Percentiles rank a stretch among this genome's conserved stretches.
Evolutionary conservation across 2,888 invertebrate genomes (phyloP).

Genomic region (Phyllotreta striolata): DNA sequence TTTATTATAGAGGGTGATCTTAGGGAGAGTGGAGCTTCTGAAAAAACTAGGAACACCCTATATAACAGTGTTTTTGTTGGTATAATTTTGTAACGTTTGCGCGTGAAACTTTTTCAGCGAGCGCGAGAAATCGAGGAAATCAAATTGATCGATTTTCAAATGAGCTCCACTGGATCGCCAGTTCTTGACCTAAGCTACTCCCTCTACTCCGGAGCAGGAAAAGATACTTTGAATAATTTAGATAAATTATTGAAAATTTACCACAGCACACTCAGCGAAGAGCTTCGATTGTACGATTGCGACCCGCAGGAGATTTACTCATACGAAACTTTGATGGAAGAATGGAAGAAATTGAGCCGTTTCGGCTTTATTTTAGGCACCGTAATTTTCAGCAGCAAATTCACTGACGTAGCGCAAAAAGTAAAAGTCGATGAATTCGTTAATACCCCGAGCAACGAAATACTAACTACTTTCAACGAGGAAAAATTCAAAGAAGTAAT

Average conservation of each 20-base stretch:
- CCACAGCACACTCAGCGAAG: slow-evolving; percentile 49
- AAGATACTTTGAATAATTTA: slow-evolving; percentile 48
- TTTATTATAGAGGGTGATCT: no score
- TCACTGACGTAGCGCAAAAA: background rate
- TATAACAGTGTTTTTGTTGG: no score
- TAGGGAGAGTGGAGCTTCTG: no score
- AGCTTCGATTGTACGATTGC: slow-evolving; percentile 46
- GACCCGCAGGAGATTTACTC: slow-evolving; percentile 51
- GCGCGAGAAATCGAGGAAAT: slow-evolving; percentile 34
- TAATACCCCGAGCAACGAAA: background rate
- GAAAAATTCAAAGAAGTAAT: background rate
- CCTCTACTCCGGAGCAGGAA: slow-evolving; percentile 52
- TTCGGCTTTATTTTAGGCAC: slow-evolving; percentile 27
- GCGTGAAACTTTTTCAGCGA: slow-evolving; percentile 29
- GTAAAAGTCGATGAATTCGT: slow-evolving; percentile 6
- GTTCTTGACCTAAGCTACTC: slow-evolving; percentile 55
- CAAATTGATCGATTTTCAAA: slow-evolving; percentile 38
- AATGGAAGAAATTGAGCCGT: slow-evolving; percentile 46
- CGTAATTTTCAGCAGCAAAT: slow-evolving; percentile 19
- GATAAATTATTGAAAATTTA: slow-evolving; percentile 52
- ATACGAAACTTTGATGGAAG: slow-evolving; percentile 43
- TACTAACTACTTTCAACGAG: background rate
- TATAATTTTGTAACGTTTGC: no score
- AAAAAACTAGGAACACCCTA: no score
- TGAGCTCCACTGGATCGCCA: slow-evolving; percentile 36